Evolutionary conservation across 2,113 vertebrate genomes (phyloP), one percentile per base, ranked within the genome.

Genomic region (Uria lomvia): DNA sequence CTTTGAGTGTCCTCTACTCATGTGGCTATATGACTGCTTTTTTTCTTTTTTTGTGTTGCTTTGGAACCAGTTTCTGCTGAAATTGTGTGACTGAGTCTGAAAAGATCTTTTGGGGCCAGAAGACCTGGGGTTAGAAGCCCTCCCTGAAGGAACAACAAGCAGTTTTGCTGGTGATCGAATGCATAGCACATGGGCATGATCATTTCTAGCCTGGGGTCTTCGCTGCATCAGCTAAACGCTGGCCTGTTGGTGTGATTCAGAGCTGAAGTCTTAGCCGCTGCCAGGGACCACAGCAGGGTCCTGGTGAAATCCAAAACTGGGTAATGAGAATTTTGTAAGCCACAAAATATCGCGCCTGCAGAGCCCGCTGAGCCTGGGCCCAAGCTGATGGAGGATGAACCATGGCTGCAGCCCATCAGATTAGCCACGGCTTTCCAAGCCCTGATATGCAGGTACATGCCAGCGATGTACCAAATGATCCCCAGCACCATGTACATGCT

Each of bases 351-450:
- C 1, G 2, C 11, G 74, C 4, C 52, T 85, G n/a, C 70, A 55
- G 26, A 60, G 6, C 5, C 32, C 53, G 27, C 40, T 52, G 58
- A 91, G 36, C 40, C 38, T 30, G 7, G 20, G 5, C 21, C 45
- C 45, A 49, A 86, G 76, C 17, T 26, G 49, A 55, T 38, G 74
- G 63, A 86, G 29, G 27, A 27, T n/a, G 9, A 36, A 23, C 6
- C 12, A 14, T 2, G 21, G 42, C 47, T 65, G 40, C n/a, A 43
- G 27, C 24, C 29, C 23, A 43, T 11, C 0, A 0, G 68, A 68
- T 34, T 56, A 55, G 43, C 55, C 65, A 24, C 49, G 52, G 52
- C 60, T 70, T 53, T 62, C 49, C 16, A 4, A 79, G 32, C 56
- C 27, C 30, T 2, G 6, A 8, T 5, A 40, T 43, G 55, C 50